Evolutionary conservation across 2,113 vertebrate species (phyloP).

Genomic region (Xyliphius kryptos): DNA sequence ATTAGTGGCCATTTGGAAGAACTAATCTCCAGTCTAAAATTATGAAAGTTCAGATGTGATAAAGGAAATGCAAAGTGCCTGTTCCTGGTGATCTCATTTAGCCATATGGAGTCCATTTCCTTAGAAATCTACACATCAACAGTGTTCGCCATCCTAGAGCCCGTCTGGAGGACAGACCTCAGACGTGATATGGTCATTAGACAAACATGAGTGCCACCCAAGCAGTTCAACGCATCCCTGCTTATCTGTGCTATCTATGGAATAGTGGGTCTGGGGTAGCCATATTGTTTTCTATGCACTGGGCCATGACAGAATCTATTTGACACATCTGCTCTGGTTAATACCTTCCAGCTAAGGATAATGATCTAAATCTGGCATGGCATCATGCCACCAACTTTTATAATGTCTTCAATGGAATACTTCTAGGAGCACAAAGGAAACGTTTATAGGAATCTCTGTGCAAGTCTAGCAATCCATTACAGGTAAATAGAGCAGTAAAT

Average conservation of each 20-base stretch:
- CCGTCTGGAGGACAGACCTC: constrained; percentile 29
- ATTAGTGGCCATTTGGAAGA: no score
- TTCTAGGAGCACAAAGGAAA: constrained; percentile 23
- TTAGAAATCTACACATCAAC: constrained; percentile 35
- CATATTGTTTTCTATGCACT: constrained; percentile 40
- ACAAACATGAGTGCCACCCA: constrained; percentile 20
- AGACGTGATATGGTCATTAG: constrained; percentile 39
- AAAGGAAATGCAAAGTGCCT: constrained; percentile 17
- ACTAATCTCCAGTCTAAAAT: no score
- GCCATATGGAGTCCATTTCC: constrained; percentile 51
- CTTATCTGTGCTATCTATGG: constrained; percentile 39
- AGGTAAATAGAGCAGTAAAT: no score
- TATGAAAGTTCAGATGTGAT: no score
- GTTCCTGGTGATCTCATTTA: constrained; percentile 40
- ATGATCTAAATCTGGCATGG: constrained; percentile 29
- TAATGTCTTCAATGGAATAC: constrained; percentile 11
- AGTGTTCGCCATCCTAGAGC: constrained; percentile 30
- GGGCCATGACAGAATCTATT: constrained; percentile 42
- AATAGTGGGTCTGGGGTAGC: constrained; percentile 31
- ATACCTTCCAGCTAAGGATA: constrained; percentile 40
- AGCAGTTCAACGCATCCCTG: constrained; percentile 28
- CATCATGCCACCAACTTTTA: constrained; percentile 12
- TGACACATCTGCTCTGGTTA: constrained; percentile 37
- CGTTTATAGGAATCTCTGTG: no score
- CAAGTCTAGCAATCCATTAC: no score